A percentile compares a stretch with the other conserved stretches of the same genome.
Conservation (phyloP, 2,113 vertebrate species). For the Gnathonemus echidnorhynchus region DNA sequence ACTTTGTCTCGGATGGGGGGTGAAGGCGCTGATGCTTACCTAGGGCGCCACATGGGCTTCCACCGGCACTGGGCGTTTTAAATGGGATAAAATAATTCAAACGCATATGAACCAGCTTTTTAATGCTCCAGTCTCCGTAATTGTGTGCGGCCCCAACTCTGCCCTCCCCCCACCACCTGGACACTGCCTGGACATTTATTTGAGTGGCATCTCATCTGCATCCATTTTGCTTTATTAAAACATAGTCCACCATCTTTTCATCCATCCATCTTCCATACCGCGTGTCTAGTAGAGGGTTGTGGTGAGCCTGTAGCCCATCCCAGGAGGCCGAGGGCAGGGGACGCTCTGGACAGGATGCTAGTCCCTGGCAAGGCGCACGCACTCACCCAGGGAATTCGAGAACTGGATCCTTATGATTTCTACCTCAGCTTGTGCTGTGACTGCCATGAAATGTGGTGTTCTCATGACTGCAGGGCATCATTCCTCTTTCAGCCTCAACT, state of each 20-base stretch:
- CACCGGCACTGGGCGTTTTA: background rate
- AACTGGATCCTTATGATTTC: background rate
- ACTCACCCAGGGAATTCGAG: background rate
- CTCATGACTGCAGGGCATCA: background rate
- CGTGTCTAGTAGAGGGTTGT: background rate
- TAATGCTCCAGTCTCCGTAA: background rate
- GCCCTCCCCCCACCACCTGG: background rate
- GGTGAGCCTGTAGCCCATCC: background rate
- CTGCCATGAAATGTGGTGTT: background rate
- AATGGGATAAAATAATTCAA: background rate
- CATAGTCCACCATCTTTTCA: background rate
- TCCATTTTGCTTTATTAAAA: background rate
- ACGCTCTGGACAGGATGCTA: background rate
- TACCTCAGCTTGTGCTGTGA: background rate
- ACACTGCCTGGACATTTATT: background rate
- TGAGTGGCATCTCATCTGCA: background rate
- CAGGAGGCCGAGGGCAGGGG: background rate
- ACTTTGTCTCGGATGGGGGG: background rate
- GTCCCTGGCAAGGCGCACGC: background rate
- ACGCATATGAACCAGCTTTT: background rate
- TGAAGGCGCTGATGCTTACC: background rate
- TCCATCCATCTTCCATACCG: background rate
- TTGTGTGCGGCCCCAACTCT: background rate
- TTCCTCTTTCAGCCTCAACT: background rate
- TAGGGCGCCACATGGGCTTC: background rate